A percentile compares a stretch with the other conserved stretches of the same genome.
Conservation (phyloP, 92 coral and sea anemone genomes). For the Muricea muricata region DNA sequence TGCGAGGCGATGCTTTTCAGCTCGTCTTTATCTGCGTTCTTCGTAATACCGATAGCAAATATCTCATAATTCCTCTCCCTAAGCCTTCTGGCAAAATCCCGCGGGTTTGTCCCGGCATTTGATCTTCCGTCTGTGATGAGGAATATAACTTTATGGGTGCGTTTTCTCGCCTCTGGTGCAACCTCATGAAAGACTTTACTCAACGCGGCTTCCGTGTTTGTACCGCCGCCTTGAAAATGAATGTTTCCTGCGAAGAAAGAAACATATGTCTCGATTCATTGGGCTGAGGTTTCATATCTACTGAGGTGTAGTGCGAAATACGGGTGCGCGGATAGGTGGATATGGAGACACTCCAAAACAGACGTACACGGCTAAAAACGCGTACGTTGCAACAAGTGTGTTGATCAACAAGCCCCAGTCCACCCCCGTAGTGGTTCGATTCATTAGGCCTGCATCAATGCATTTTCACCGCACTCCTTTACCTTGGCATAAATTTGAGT, state of each 20-base stretch:
- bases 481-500: too few species aligned
- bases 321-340: too few species aligned
- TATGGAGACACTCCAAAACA: too few species aligned
- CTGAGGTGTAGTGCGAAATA: too few species aligned
- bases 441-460: too few species aligned
- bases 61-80: constrained; percentile 83
- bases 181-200: constrained; percentile 72
- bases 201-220: constrained; percentile 83
- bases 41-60: constrained; percentile 92
- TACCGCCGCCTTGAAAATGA: constrained; percentile 86
- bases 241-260: constrained; percentile 70
- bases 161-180: constrained; percentile 78
- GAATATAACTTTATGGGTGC: constrained; percentile 90
- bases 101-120: constrained; percentile 80
- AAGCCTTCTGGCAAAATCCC: constrained; percentile 67
- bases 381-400: too few species aligned
- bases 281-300: too few species aligned
- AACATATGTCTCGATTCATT: too few species aligned
- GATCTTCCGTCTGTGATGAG: constrained; percentile 96
- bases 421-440: too few species aligned
- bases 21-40: constrained; percentile 75
- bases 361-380: too few species aligned
- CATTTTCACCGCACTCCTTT: too few species aligned
- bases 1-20: constrained; percentile 89
- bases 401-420: too few species aligned